Percentiles rank a stretch among this genome's conserved stretches.
phyloP scores from a whole-genome alignment of 2,888 invertebrate genomes.

The Alentia gelatinosa region DNA sequence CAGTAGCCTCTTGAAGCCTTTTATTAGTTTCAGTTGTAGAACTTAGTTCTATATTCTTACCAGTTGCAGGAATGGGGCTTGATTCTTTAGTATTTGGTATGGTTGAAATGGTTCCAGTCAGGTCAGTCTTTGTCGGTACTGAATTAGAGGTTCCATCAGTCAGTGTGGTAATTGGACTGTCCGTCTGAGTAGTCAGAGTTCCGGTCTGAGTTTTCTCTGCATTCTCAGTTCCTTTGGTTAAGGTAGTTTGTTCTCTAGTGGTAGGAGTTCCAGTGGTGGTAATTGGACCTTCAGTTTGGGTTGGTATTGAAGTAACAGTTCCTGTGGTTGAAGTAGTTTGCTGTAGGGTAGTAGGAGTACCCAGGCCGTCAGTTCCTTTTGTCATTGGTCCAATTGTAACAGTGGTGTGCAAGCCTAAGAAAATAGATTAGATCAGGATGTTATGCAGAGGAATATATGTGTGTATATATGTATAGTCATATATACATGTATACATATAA shows the following conservation, averaged over 20 bases:
- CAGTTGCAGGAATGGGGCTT: background rate
- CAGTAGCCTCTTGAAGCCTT: background rate
- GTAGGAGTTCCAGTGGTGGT: background rate
- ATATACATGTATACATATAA: too few species aligned
- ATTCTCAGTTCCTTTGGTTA: background rate
- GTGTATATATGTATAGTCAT: too few species aligned
- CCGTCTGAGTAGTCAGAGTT: background rate
- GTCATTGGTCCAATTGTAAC: too few species aligned
- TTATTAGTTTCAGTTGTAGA: background rate
- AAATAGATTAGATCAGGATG: too few species aligned
- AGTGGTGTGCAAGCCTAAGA: too few species aligned
- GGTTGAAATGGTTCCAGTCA: background rate
- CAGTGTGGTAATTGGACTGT: background rate
- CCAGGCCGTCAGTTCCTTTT: too few species aligned
- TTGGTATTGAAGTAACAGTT: background rate
- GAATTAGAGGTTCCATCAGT: background rate
- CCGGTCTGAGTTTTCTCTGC: background rate
- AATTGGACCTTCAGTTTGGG: background rate
- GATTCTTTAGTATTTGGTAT: background rate
- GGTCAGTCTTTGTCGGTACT: background rate
- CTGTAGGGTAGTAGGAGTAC: background rate
- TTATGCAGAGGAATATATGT: too few species aligned
- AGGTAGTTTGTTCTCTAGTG: background rate
- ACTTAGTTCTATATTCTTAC: background rate
- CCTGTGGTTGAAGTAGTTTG: background rate